Evolutionary conservation across 1,140 invertebrate species (phyloP), one percentile per base, ranked within the genome.

Genomic region (Radopholus similis): DNA sequence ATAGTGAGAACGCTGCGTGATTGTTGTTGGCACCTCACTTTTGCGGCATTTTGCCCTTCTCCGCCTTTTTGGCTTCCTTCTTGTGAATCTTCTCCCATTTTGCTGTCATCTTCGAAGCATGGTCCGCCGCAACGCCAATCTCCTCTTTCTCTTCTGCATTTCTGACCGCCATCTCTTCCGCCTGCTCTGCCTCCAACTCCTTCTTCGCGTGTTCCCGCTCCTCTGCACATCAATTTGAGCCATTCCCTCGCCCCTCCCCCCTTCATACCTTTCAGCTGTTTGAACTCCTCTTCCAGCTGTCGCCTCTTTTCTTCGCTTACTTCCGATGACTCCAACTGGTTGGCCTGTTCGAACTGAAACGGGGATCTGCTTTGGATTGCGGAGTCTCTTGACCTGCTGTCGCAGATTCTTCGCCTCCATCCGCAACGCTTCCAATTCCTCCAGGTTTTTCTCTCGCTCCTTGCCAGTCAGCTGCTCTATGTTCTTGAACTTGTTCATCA

Each of bases 401-500:
- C 75, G 26, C 32, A 76, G 28, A 28, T 77, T 78, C 51, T 73
- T 76, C 13, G 76, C 76, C 65, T 78, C 74, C 15, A 76, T 32
- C 42, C 77, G 64, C 32, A 82, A 38, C 8, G 66, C 73, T 40
- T 80, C 79, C 49, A 80, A 55, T 66, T 80, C 77, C 5, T 78
- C 75, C 37, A 77, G 47, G 30, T 77, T 78, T 47, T 58, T 76
- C 18, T 72, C 70, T 5, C 72, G 53, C 53, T 79, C 71, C 18
- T 51, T 71, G 11, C 54, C 55, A n/a, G 56, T 67, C 42, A 56
- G 44, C 28, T 81, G 63, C 57, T 64, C 75, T 30, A 81, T 81
- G 60, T 80, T 82, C 63, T 82, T 82, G 72, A 81, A 81, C 49
- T 83, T 81, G 68, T 83, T 83, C 81, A 81, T 83, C 40, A 81